Evolutionary conservation across 2,888 invertebrate species (phyloP).

Genomic region (Galeruca laticollis): DNA sequence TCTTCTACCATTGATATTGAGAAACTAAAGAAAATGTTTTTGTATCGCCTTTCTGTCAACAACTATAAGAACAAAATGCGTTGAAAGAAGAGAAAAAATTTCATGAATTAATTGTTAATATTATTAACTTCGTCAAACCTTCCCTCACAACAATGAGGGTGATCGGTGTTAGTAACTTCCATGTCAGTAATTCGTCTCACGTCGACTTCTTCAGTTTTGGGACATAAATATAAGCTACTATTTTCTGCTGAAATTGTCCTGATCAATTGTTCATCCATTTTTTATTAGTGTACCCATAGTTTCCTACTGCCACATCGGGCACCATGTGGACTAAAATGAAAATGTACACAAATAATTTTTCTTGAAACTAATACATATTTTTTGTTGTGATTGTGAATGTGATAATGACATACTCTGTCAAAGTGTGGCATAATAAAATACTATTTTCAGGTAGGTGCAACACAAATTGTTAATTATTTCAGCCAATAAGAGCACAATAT

Average conservation of each 20-base stretch:
- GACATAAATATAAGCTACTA: constrained; percentile 13
- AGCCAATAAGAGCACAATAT: not conserved
- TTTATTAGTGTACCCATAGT: constrained; percentile 5
- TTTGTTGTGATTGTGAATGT: constrained; percentile 7
- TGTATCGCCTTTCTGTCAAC: not conserved
- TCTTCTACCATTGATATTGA: no score
- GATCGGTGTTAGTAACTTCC: constrained; percentile 10
- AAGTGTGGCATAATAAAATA: not conserved
- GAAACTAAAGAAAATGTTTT: not conserved
- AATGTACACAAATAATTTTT: constrained; percentile 9
- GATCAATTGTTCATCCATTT: constrained; percentile 15
- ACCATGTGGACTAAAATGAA: constrained; percentile 1
- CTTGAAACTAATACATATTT: constrained; percentile 2
- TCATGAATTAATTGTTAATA: not conserved
- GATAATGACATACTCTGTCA: constrained; percentile 2
- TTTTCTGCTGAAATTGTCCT: not conserved
- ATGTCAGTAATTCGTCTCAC: not conserved
- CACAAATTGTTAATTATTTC: not conserved
- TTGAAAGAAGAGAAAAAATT: not conserved
- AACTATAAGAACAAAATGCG: not conserved
- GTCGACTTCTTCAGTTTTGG: not conserved
- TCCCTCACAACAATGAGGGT: constrained; percentile 21
- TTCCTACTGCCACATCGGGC: not conserved
- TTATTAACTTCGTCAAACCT: constrained; percentile 19
- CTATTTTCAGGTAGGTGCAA: not conserved